Base-by-base conservation (phyloP, 2,797 vertebrate genomes). In the Phyllotis vaccarum region DNA sequence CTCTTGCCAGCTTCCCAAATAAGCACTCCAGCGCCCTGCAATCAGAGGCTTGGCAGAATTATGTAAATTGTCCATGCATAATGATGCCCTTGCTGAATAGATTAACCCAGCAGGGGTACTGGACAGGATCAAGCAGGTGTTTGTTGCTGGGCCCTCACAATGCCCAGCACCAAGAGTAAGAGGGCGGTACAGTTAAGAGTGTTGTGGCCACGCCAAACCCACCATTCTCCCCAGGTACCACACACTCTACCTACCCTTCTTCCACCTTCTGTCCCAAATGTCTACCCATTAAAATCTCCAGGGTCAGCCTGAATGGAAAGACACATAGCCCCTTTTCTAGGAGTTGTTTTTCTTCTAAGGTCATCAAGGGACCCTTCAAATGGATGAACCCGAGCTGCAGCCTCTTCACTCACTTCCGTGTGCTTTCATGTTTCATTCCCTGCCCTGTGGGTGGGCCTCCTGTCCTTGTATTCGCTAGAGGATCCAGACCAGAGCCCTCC, bases 31-130 rank as follows among this genome's bases (percentile, higher is more conserved):
- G 60, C 14, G 4, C 96, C 96, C 88, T 40, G 66, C 72, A 97
- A 92, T 97, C 96, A 96, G 91, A 96, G 74, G 90, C 58, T 93
- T 93, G 89, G 89, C 68, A 95, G 90, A 88, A 90, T 92, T 90
- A 96, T 95, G 89, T 80, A 96, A 96, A 97, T 90, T 93, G 68
- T 21, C 75, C 87, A 24, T 89, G 64, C 46, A 54, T 95, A 97
- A 94, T 92, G 82, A 85, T 88, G 93, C 74, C 95, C 90, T 94
- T 34, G 1, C 64, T 91, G 94, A 95, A 46, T 56, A 76, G 86
- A 96, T 95, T 78, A 97, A 79, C 90, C 88, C 92, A 92, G 93
- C 24, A 13, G 49, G 93, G 60, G n/a, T 37, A 54, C 93, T 0
- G 17, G 93, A 93, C 91, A 85, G 94, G 43, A 90, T 21, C 46